Evolutionary conservation across 1,140 invertebrate genomes (phyloP), one percentile per base, ranked within the genome.

Genomic region (Coenobita brevimanus): DNA sequence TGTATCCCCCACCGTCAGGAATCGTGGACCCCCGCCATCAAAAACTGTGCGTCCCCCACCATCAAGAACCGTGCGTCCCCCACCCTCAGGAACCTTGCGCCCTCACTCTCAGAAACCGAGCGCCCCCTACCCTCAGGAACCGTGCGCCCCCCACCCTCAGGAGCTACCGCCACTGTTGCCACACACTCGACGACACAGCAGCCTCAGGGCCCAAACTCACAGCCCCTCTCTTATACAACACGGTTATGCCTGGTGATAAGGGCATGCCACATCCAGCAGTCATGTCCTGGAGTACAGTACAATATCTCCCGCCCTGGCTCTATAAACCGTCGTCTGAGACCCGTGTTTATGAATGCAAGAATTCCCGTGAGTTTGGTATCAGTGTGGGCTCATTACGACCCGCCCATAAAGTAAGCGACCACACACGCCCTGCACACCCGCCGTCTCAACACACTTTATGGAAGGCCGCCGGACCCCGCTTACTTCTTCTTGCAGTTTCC

Each of bases 351-450:
- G 73, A 85, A 78, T 27, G 83, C 54, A 85, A 85, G 75, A 76
- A 76, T 85, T 78, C 57, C 36, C 83, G 73, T 78, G 83, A 85
- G 73, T 78, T 85, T 85, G 83, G 83, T 85, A 85, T 85, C 83
- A 85, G 83, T 85, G 83, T 78, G 83, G 78, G 83, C 73, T 85
- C 83, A 85, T 85, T 85, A 85, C 83, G 73, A 78, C 54, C 54
- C 54, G 21, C n/a, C 73, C 83, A 85, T 85, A 85, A 85, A 85
- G 83, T 85, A 85, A 60, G 71, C 83, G 83, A 85, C 73, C 83
- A 78, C 83, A 81, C 79, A 85, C 71, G 54, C 50, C 82, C 73
- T 27, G 83, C 83, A 78, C 83, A 78, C 83, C 71, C 83, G 82
- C 82, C 82, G 82, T 50, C 82, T 83, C 69, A 71, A 75, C 82